phyloP scores from a whole-genome alignment of 2,113 vertebrate species.

The Pomatostomus ruficeps region DNA sequence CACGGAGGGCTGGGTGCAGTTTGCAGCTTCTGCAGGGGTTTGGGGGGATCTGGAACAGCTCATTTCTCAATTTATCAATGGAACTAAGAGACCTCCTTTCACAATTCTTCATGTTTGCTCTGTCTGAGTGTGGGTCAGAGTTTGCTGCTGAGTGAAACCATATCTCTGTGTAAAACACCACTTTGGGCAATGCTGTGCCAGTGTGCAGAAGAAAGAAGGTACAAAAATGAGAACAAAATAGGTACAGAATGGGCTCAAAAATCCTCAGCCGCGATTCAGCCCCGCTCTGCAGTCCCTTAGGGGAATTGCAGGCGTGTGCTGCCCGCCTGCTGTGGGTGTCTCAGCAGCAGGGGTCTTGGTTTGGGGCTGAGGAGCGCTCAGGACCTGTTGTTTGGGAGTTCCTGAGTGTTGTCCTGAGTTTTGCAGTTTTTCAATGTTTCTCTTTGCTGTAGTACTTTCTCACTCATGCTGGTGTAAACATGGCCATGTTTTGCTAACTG shows the following conservation, averaged over 20 bases:
- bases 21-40: neutral
- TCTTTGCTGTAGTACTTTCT: too few species aligned
- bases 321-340: too few species aligned
- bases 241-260: too few species aligned
- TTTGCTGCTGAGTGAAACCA: neutral
- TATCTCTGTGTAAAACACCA: accelerated
- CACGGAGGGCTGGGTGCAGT: neutral
- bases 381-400: too few species aligned
- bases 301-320: too few species aligned
- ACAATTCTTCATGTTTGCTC: neutral
- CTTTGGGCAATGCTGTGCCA: neutral
- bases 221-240: too few species aligned
- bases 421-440: too few species aligned
- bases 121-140: neutral
- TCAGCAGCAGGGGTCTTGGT: too few species aligned
- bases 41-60: neutral
- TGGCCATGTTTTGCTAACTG: too few species aligned
- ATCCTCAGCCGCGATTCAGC: neutral
- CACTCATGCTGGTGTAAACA: too few species aligned
- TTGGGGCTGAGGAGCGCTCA: too few species aligned
- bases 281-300: neutral
- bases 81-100: neutral
- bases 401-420: too few species aligned
- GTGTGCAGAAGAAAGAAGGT: neutral
- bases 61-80: neutral